These are phyloP conservation scores for Drosophila hamatofila DNA, from an alignment of 2,888 invertebrate species.

Conservation along the genomic window DNA sequence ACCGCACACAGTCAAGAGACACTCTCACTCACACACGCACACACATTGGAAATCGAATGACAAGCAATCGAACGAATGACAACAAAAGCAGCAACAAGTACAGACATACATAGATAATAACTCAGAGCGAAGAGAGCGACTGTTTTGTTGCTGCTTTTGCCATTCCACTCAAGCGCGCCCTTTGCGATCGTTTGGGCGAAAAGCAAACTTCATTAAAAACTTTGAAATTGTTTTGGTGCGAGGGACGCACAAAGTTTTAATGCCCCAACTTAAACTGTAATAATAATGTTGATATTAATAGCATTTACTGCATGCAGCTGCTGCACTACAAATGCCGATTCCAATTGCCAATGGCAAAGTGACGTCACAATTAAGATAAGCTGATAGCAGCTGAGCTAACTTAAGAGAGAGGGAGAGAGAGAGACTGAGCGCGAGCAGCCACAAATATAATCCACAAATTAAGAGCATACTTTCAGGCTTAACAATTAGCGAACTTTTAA, in stretches of 20 bases:
- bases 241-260: conserved; percentile 38
- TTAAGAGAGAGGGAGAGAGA: background rate
- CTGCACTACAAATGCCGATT: conserved; percentile 48
- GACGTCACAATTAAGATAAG: conserved; percentile 36
- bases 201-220: conserved; percentile 47
- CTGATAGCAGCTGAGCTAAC: conserved; percentile 17
- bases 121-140: conserved; percentile 10
- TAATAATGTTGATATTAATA: conserved; percentile 54
- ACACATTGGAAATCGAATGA: conserved; percentile 46
- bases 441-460: conserved; percentile 4
- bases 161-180: conserved; percentile 2
- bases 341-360: conserved; percentile 11
- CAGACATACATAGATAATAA: conserved; percentile 40
- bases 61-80: conserved; percentile 39
- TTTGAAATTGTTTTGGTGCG: conserved; percentile 32
- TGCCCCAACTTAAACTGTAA: conserved; percentile 41
- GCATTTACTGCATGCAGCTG: conserved; percentile 31
- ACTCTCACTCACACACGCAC: conserved; percentile 3
- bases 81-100: conserved; percentile 27
- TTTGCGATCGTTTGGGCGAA: conserved; percentile 34
- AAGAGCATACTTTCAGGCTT: conserved; percentile 65
- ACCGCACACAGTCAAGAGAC: conserved; percentile 21
- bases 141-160: background rate
- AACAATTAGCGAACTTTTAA: conserved; percentile 22
- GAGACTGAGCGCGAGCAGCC: conserved; percentile 5